A percentile compares a stretch with the other conserved stretches of the same genome.
Evolutionary conservation across 2,797 vertebrate species (phyloP).

Genomic region (Hephaestus fuliginosus): DNA sequence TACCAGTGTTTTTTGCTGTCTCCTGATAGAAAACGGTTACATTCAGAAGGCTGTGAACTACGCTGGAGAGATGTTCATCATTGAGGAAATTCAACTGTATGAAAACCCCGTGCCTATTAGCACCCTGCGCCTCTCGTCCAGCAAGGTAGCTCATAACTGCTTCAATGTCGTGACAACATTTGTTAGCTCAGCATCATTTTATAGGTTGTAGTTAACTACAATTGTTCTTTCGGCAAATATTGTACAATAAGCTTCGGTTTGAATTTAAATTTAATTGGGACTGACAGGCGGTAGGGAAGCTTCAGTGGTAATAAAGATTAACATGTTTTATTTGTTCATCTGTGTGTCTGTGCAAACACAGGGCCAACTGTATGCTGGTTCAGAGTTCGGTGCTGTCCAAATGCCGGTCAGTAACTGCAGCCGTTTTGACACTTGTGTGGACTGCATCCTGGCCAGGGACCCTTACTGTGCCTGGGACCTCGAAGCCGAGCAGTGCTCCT

Average conservation of each 20-base stretch:
- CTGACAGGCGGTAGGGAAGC: background rate
- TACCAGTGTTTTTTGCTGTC: background rate
- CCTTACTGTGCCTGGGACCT: slow-evolving; percentile 87
- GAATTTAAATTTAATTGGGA: background rate
- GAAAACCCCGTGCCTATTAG: slow-evolving; percentile 72
- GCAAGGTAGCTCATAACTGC: slow-evolving; percentile 71
- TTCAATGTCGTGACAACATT: background rate
- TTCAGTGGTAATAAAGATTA: slow-evolving; percentile 10
- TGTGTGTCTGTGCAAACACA: slow-evolving; percentile 44
- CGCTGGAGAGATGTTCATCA: slow-evolving; percentile 84
- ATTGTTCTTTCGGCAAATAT: background rate
- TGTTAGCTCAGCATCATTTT: slow-evolving; percentile 3
- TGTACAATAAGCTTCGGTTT: background rate
- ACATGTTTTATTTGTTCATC: background rate
- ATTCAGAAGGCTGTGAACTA: slow-evolving; percentile 88
- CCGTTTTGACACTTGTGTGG: slow-evolving; percentile 78
- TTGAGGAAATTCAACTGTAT: slow-evolving; percentile 87
- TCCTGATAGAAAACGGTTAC: slow-evolving; percentile 83
- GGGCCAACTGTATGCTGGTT: slow-evolving; percentile 85
- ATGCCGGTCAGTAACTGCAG: slow-evolving; percentile 83
- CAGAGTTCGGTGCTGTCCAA: slow-evolving; percentile 82
- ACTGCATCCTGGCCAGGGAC: slow-evolving; percentile 87
- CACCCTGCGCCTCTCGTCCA: slow-evolving; percentile 81
- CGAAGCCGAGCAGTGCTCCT: slow-evolving; percentile 61
- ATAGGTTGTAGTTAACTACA: background rate